phyloP scores from a whole-genome alignment of 2,888 invertebrate genomes.

The Perizoma flavofasciatum region DNA sequence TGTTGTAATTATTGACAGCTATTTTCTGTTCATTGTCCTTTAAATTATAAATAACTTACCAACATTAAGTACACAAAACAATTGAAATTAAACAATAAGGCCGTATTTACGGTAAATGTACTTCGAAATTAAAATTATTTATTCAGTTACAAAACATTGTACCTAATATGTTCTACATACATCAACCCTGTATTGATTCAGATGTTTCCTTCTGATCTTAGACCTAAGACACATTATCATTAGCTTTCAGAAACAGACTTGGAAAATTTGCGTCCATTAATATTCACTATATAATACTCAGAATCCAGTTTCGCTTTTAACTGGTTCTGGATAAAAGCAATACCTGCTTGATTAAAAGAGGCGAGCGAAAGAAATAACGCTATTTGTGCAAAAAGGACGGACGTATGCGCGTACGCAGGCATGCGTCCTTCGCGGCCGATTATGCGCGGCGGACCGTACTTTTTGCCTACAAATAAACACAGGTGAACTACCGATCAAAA shows the following conservation, averaged over 20 bases:
- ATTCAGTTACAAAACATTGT: no score
- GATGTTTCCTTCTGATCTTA: no score
- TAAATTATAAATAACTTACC: no score
- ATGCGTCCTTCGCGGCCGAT: slow-evolving; percentile 76
- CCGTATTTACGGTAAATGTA: no score
- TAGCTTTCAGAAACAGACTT: slow-evolving; percentile 27
- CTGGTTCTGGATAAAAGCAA: slow-evolving; percentile 68
- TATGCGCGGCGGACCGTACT: slow-evolving; percentile 56
- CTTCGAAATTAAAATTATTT: no score
- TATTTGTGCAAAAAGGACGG: slow-evolving; percentile 48
- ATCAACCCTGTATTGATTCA: no score
- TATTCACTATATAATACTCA: slow-evolving; percentile 61
- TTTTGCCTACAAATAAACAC: slow-evolving; percentile 55
- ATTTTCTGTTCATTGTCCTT: no score
- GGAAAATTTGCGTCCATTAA: slow-evolving; percentile 57
- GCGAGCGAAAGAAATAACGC: slow-evolving; percentile 47
- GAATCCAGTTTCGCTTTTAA: slow-evolving; percentile 55
- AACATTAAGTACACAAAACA: no score
- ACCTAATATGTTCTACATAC: no score
- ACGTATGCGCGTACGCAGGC: slow-evolving; percentile 68
- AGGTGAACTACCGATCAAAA: slow-evolving; percentile 62
- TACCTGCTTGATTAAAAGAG: slow-evolving; percentile 55
- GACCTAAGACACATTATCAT: no score
- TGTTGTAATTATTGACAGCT: no score
- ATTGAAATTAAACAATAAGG: no score